Evolutionary conservation across 2,113 vertebrate species (phyloP).

Genomic region (Crotalus horridus): DNA sequence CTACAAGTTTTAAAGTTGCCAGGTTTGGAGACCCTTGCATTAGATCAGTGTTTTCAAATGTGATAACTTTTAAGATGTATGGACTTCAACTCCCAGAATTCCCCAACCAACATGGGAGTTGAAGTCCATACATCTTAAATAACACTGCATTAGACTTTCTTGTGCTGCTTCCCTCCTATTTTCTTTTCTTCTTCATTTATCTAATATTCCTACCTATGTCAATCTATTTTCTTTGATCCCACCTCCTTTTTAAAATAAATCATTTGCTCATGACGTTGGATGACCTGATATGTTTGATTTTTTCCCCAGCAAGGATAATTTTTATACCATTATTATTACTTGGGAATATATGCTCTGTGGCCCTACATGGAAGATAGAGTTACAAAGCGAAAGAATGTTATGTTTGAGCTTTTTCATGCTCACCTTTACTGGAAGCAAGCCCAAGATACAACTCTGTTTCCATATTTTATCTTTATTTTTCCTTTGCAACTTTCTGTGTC

Average conservation of each 20-base stretch:
- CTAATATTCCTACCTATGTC: background rate
- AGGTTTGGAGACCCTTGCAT: background rate
- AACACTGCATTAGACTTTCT: background rate
- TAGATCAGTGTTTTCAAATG: background rate
- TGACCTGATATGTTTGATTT: background rate
- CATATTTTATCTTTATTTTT: background rate
- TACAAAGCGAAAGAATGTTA: background rate
- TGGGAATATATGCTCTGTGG: background rate
- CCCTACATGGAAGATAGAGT: background rate
- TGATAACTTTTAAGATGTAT: background rate
- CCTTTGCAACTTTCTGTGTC: background rate
- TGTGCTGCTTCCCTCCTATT: background rate
- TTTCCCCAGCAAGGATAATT: slow-evolving; percentile 5
- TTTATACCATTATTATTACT: slow-evolving; percentile 10
- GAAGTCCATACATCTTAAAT: background rate
- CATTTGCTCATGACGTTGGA: background rate
- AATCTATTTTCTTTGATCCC: background rate
- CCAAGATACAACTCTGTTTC: background rate
- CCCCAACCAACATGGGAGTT: background rate
- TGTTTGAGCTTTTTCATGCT: background rate
- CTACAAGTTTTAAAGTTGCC: background rate
- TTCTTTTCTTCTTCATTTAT: background rate
- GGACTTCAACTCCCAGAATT: background rate
- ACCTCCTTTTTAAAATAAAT: slow-evolving; percentile 7
- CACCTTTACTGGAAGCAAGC: background rate